Base-by-base conservation (phyloP, 1,140 invertebrate species). In the Brachionus rubens region DNA sequence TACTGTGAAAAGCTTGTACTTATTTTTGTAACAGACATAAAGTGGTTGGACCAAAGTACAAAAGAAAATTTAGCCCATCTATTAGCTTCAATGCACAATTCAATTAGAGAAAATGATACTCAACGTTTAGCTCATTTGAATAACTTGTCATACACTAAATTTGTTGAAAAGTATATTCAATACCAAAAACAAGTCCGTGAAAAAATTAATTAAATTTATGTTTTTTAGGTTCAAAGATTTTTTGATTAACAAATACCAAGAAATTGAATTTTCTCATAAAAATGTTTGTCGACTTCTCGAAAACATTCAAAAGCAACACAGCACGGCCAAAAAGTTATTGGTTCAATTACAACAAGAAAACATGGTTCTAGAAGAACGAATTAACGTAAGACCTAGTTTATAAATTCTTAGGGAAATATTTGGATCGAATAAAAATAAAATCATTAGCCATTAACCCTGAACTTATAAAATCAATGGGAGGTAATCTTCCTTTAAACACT, bases 61-160 rank as follows among this genome's bases (percentile, higher is more conserved):
- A 70, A 78, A 50, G 82, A 84, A 77, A 84, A 85, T 78, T 79
- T 83, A n/a, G 81, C 82, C 5, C 82, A 85, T 78, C 81, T 85
- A 82, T 78, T 85, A 77, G 82, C 83, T 14, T 83, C 82, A n/a
- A 84, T 85, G 82, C 83, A 85, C 59, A 75, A 82, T 19, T 81
- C 82, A 3, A 79, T 85, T 1, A 72, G 82, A 77, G 83, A 82
- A 9, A 79, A 81, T 47, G 82, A 85, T 56, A 80, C 78, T 4
- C 81, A 80, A n/a, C 79, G 82, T 65, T 84, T 82, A 68, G 76
- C 80, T 46, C 82, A 84, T 76, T 75, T 83, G 26, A 85, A 81
- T 52, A 84, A 85, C 77, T 80, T 82, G 16, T 79, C 80, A 6
- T 85, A 80, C 78, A 82, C 83, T 50, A 83, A 83, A 78, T 85